Percentiles rank a stretch among this genome's conserved stretches.
Conservation (phyloP, 1,140 invertebrate genomes). For the Drosophila lini region DNA sequence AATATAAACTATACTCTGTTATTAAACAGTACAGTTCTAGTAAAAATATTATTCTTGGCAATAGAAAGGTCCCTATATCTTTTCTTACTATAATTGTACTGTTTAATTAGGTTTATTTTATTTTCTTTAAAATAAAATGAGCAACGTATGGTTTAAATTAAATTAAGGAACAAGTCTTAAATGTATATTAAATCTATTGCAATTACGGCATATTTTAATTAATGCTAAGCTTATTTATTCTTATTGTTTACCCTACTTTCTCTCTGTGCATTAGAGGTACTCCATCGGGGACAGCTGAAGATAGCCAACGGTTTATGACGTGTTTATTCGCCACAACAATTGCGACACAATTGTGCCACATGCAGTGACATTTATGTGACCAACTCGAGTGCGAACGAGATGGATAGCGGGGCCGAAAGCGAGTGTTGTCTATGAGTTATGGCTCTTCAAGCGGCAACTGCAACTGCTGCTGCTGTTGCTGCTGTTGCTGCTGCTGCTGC, state of each 20-base stretch:
- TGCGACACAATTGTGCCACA: slow-evolving; percentile 75
- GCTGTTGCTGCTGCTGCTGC: slow-evolving; percentile 21
- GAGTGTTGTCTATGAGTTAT: slow-evolving; percentile 71
- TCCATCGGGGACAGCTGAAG: slow-evolving; percentile 16
- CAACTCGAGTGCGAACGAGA: slow-evolving; percentile 39
- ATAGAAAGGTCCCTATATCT: too few relatives aligned
- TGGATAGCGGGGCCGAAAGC: slow-evolving; percentile 27
- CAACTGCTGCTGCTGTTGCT: slow-evolving; percentile 23
- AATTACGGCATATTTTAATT: too few relatives aligned
- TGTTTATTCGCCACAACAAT: slow-evolving; percentile 61
- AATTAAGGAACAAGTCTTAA: too few relatives aligned
- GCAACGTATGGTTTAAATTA: too few relatives aligned
- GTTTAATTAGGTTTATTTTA: too few relatives aligned
- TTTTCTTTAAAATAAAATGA: too few relatives aligned
- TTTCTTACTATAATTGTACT: too few relatives aligned
- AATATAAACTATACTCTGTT: background rate
- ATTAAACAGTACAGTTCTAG: background rate
- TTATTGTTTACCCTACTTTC: background rate
- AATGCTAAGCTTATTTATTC: too few relatives aligned
- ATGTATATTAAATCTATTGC: too few relatives aligned
- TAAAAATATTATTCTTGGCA: too few relatives aligned
- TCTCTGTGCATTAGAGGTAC: slow-evolving; percentile 11
- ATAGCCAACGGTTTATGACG: slow-evolving; percentile 48
- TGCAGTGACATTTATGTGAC: slow-evolving; percentile 75
- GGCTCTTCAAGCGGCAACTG: slow-evolving; percentile 53